These are phyloP conservation scores for Oncorhynchus keta DNA, from an alignment of 2,113 vertebrate species.

Conservation along the genomic window DNA sequence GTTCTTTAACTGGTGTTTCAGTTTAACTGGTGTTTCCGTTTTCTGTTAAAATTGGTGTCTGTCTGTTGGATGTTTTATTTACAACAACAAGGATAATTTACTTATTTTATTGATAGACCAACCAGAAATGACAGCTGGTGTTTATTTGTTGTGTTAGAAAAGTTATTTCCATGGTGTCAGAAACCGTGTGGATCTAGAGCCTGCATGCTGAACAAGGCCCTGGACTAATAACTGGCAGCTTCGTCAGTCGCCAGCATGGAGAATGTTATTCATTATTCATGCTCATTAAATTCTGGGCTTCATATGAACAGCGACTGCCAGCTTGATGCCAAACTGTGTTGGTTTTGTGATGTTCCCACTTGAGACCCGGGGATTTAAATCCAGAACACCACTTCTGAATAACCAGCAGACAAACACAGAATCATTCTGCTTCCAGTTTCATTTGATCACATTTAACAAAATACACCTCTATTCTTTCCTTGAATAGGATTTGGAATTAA, in stretches of 20 bases:
- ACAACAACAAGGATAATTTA: constrained; percentile 18
- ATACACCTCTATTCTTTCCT: constrained; percentile 61
- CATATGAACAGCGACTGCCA: constrained; percentile 74
- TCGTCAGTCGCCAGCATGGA: constrained; percentile 74
- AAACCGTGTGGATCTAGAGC: constrained; percentile 35
- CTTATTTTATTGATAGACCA: constrained; percentile 41
- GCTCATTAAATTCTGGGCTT: constrained; percentile 83
- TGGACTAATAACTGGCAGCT: constrained; percentile 80
- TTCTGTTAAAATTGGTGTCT: no score
- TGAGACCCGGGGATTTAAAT: constrained; percentile 78
- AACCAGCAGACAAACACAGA: constrained; percentile 62
- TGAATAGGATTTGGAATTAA: constrained; percentile 68
- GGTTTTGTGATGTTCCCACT: constrained; percentile 81
- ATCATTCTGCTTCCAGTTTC: constrained; percentile 67
- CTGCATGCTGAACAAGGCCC: constrained; percentile 72
- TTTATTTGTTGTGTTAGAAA: constrained; percentile 59
- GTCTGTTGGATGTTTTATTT: constrained; percentile 31
- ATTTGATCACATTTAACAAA: constrained; percentile 73
- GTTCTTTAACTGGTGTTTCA: no score
- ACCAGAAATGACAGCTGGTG: constrained; percentile 47
- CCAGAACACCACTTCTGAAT: constrained; percentile 75
- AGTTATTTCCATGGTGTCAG: constrained; percentile 64
- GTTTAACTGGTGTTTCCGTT: no score
- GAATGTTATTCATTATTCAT: constrained; percentile 83
- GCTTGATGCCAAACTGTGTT: constrained; percentile 79